phyloP scores from a whole-genome alignment of 2,888 invertebrate genomes.

The Campaea margaritaria region DNA sequence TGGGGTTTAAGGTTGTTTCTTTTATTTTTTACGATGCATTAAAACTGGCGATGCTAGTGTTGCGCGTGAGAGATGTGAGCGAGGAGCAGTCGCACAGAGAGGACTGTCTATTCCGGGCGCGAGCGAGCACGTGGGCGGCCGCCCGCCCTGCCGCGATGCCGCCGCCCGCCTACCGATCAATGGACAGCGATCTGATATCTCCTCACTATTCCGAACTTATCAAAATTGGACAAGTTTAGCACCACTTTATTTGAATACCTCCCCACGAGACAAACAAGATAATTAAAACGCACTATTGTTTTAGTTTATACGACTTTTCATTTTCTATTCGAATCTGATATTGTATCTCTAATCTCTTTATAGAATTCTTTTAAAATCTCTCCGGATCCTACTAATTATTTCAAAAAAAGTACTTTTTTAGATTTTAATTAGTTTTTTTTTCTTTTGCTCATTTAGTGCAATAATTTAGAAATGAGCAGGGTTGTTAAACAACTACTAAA shows the following conservation, averaged over 20 bases:
- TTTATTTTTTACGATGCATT: constrained; percentile 42
- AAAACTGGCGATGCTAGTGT: constrained; percentile 38
- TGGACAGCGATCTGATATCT: constrained; percentile 76
- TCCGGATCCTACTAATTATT: too few species aligned
- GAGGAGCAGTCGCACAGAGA: constrained; percentile 65
- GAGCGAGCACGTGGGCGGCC: constrained; percentile 78
- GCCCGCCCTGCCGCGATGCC: constrained; percentile 56
- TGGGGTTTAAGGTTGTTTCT: constrained; percentile 25
- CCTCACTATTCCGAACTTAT: constrained; percentile 37
- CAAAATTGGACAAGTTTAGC: constrained; percentile 25
- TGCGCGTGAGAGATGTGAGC: constrained; percentile 57
- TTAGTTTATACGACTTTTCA: constrained; percentile 17
- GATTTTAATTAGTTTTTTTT: too few species aligned
- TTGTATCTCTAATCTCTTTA: neutral
- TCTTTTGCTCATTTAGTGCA: too few species aligned
- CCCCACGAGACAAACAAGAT: constrained; percentile 23
- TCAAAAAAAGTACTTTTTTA: too few species aligned
- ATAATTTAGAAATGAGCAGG: too few species aligned
- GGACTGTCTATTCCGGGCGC: constrained; percentile 81
- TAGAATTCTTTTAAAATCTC: too few species aligned
- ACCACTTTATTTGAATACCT: constrained; percentile 10
- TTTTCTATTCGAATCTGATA: constrained; percentile 9
- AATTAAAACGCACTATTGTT: constrained; percentile 18
- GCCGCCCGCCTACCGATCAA: constrained; percentile 75
- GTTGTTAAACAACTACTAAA: too few species aligned